Evolutionary conservation across 2,797 vertebrate genomes (phyloP).

Genomic region (Gallinago nigripennis): DNA sequence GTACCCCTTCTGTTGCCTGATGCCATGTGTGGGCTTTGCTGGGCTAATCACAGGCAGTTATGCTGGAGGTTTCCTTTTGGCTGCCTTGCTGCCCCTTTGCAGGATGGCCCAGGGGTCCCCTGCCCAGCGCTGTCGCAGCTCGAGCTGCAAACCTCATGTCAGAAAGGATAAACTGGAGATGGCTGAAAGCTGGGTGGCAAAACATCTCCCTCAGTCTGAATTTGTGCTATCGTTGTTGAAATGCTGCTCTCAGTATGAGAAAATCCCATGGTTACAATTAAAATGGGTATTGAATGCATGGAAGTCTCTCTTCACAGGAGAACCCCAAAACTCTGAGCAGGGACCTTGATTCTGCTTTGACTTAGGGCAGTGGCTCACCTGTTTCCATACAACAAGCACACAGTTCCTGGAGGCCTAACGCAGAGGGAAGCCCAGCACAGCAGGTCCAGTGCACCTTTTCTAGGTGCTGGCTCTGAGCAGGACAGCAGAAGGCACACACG

Average conservation of each 20-base stretch:
- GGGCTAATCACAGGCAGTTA: background rate
- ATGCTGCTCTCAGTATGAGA: background rate
- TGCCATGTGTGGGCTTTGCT: rapidly evolving
- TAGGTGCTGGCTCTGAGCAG: background rate
- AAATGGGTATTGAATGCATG: background rate
- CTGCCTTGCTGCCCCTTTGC: background rate
- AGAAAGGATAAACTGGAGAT: background rate
- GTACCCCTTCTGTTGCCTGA: background rate
- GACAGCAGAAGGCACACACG: background rate
- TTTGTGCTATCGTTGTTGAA: background rate
- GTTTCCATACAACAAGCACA: background rate
- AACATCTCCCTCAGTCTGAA: background rate
- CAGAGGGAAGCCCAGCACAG: background rate
- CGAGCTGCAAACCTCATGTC: background rate
- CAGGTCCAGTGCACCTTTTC: background rate
- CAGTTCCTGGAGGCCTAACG: background rate
- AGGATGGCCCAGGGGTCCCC: background rate
- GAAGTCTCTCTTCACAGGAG: background rate
- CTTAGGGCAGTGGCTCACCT: background rate
- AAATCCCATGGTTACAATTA: background rate
- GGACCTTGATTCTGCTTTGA: background rate
- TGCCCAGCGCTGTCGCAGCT: rapidly evolving
- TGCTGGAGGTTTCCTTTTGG: background rate
- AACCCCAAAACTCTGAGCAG: background rate
- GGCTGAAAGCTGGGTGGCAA: background rate